These are phyloP conservation scores for Gymnoscopelus microlampas DNA, from an alignment of 2,797 vertebrate species.

Conservation along the genomic window DNA sequence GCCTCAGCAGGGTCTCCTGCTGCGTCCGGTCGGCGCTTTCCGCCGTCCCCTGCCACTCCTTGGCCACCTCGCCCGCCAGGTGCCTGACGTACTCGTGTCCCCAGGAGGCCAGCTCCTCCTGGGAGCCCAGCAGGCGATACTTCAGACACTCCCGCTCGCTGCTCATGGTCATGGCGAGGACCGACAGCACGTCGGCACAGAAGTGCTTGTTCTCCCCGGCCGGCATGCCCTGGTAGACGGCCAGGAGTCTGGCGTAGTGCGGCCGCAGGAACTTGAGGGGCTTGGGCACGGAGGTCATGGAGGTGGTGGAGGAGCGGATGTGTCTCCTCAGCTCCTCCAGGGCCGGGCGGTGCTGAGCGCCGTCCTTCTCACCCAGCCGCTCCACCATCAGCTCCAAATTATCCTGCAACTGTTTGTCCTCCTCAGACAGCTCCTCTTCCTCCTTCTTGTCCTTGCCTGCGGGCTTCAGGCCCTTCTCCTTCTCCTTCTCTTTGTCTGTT, in stretches of 20 bases:
- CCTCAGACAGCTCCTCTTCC: conserved; percentile 84
- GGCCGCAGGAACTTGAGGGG: conserved; percentile 97
- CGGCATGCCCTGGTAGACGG: conserved; percentile 91
- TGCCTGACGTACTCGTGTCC: conserved; percentile 98
- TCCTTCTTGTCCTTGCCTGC: conserved; percentile 85
- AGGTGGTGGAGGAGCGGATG: conserved; percentile 97
- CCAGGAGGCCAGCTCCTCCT: conserved; percentile 97
- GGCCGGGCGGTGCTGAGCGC: conserved; percentile 86
- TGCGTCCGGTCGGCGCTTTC: conserved; percentile 90
- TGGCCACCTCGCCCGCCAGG: conserved; percentile 95
- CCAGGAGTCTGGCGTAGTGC: conserved; percentile 94
- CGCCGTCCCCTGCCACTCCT: conserved; percentile 98
- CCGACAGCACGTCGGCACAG: conserved; percentile 96
- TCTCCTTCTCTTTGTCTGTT: conserved; percentile 82
- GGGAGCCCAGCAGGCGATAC: conserved; percentile 93
- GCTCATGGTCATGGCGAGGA: conserved; percentile 98
- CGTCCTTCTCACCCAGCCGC: conserved; percentile 83
- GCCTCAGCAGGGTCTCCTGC: conserved; percentile 91
- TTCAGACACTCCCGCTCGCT: conserved; percentile 95
- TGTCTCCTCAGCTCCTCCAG: conserved; percentile 93
- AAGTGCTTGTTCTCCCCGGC: conserved; percentile 94
- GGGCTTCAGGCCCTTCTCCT: conserved; percentile 74
- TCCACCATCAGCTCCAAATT: conserved; percentile 95
- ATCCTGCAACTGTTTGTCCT: conserved; percentile 93
- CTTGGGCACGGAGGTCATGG: conserved; percentile 99